Base-by-base conservation (phyloP, 2,113 vertebrate genomes). In the Isichthys henryi region DNA sequence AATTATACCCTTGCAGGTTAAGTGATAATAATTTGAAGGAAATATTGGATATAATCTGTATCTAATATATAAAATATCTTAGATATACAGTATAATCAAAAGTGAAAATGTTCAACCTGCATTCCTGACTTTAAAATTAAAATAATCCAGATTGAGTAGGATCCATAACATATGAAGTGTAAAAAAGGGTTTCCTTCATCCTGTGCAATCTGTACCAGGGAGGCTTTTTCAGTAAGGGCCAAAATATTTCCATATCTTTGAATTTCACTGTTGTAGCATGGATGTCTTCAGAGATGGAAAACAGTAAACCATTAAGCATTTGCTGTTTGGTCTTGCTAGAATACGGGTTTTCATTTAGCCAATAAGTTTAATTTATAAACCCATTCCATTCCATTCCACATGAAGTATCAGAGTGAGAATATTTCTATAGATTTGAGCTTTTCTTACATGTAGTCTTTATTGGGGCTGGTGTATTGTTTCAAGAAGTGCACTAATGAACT, bases 1-100 rank as follows among this genome's bases (percentile, higher is more conserved):
- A 91, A 92, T 92, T 89, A 49, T 35, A 13, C 88, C 90, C 91
- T 91, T 86, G 52, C 86, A 74, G 46, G 88, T 80, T 74, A 49
- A 53, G 50, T 6, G 49, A n/a, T 53, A n/a, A 23, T 43, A 52
- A n/a, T 46, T 74, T 77, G 13, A 77, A 9, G 43, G 15, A 77
- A 46, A 19, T 27, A 19, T 39, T 39, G 39, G 39, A 39, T 39
- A 39, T 39, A 39, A 39, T 39, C 39, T 39, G 39, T 39, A 39
- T 2, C 39, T 39, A 39, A 39, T 39, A 39, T 39, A 39, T 39
- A 39, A 39, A 39, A 39, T 39, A 39, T 2, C 1, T 39, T 39
- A 39, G 39, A 39, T 39, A 39, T 39, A 39, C 1, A 2, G 2
- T 39, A 39, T 6, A 88, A 49, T 27, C 9, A 43, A 88, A 77